A percentile compares a stretch with the other conserved stretches of the same genome.
These are phyloP conservation scores for Chlamydotis undulata DNA, from an alignment of 2,113 vertebrate genomes.

Conservation along the genomic window DNA sequence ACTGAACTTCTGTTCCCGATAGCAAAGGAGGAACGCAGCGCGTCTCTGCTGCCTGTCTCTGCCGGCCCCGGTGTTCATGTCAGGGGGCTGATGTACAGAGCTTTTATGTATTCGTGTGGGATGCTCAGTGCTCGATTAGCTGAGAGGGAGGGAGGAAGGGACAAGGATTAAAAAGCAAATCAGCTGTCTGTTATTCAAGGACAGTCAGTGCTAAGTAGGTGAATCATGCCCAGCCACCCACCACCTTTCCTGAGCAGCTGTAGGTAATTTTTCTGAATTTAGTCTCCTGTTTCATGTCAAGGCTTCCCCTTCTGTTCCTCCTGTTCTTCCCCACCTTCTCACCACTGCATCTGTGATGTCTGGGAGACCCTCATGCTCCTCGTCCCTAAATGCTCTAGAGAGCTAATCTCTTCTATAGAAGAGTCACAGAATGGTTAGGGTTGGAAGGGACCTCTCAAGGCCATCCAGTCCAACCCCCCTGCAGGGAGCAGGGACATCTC, in stretches of 20 bases:
- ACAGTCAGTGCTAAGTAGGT: neutral
- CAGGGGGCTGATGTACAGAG: neutral
- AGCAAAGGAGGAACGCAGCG: neutral
- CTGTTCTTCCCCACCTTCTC: neutral
- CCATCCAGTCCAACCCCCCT: too few species aligned
- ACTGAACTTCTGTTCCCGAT: neutral
- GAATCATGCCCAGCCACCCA: neutral
- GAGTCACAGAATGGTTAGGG: too few species aligned
- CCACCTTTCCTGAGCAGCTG: neutral
- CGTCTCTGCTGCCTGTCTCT: neutral
- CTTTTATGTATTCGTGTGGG: neutral
- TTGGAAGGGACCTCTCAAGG: too few species aligned
- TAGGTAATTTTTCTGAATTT: neutral
- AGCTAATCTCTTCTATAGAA: neutral
- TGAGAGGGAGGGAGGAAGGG: neutral
- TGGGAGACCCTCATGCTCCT: neutral
- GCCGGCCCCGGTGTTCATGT: neutral
- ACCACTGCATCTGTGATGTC: neutral
- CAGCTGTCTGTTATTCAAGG: neutral
- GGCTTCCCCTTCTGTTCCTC: neutral
- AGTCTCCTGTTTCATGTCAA: neutral
- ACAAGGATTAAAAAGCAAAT: neutral
- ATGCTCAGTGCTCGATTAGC: neutral
- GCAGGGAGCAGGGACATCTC: too few species aligned
- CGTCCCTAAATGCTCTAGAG: neutral